These are phyloP conservation scores for Malacoctenus gilli DNA, from an alignment of 2,797 vertebrate genomes.

Conservation along the genomic window DNA sequence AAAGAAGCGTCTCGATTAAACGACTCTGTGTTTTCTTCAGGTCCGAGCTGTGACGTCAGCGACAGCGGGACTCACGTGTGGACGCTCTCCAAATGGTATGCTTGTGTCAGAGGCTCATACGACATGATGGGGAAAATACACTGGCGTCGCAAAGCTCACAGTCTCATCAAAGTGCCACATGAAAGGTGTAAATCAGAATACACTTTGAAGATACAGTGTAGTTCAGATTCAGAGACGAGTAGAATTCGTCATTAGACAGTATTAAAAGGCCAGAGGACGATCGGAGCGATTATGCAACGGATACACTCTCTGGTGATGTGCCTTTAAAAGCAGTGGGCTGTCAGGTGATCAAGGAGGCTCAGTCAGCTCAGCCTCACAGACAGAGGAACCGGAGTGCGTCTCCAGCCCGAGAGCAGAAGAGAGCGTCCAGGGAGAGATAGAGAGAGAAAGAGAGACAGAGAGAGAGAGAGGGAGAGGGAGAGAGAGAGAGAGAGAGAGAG, in stretches of 20 bases:
- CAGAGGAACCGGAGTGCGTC: constrained; percentile 66
- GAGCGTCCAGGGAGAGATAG: constrained; percentile 43
- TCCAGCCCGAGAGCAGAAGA: constrained; percentile 50
- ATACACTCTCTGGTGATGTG: constrained; percentile 71
- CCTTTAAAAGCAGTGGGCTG: constrained; percentile 84
- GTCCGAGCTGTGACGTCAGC: not conserved
- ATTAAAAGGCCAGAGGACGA: no score
- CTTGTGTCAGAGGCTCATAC: no score
- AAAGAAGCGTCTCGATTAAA: not conserved
- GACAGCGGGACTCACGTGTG: not conserved
- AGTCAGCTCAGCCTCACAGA: constrained; percentile 73
- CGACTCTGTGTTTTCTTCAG: constrained; percentile 6
- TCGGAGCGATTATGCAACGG: constrained; percentile 68
- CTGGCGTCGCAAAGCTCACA: no score
- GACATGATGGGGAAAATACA: no score
- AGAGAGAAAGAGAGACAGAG: constrained; percentile 56
- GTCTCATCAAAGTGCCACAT: no score
- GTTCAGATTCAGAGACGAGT: constrained; percentile 6
- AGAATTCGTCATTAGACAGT: constrained; percentile 10
- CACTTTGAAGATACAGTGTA: not conserved
- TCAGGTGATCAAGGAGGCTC: constrained; percentile 82
- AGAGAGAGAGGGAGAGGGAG: no score
- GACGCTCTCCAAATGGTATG: no score
- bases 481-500: constrained; percentile 44
- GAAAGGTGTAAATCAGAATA: not conserved